Percentiles rank a stretch among this genome's conserved stretches.
Evolutionary conservation across 2,113 vertebrate genomes (phyloP).

Genomic region (Cyanocitta stelleri): DNA sequence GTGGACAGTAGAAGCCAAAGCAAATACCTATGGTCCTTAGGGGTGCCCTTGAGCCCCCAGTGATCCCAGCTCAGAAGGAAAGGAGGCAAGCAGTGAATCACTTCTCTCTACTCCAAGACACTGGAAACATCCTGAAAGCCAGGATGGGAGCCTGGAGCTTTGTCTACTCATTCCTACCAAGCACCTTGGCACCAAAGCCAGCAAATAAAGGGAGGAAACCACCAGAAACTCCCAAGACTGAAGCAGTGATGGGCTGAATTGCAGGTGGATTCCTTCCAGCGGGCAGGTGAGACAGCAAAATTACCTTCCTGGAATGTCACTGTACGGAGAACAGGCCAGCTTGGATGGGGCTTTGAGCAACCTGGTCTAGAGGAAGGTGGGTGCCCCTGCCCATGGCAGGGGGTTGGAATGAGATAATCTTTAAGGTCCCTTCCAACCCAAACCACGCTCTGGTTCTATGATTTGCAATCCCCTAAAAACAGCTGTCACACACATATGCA

Average conservation of each 20-base stretch:
- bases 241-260: accelerated
- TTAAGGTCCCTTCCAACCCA: not conserved
- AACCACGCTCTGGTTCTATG: not conserved
- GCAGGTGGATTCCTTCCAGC: not conserved
- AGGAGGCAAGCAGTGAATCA: not conserved
- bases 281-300: not conserved
- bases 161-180: not conserved
- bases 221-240: not conserved
- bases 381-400: not conserved
- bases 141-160: not conserved
- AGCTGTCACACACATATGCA: not conserved
- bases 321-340: not conserved
- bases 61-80: not conserved
- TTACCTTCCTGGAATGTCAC: not conserved
- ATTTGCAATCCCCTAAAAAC: not conserved
- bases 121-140: not conserved
- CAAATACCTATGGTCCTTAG: accelerated
- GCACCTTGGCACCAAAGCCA: not conserved
- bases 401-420: not conserved
- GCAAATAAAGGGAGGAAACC: not conserved
- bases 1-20: not conserved
- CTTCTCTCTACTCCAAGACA: not conserved
- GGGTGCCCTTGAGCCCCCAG: accelerated
- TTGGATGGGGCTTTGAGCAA: not conserved
- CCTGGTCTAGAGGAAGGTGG: not conserved